Evolutionary conservation across 2,113 vertebrate species (phyloP), one percentile per base, ranked within the genome.

Genomic region (Chunga burmeisteri): DNA sequence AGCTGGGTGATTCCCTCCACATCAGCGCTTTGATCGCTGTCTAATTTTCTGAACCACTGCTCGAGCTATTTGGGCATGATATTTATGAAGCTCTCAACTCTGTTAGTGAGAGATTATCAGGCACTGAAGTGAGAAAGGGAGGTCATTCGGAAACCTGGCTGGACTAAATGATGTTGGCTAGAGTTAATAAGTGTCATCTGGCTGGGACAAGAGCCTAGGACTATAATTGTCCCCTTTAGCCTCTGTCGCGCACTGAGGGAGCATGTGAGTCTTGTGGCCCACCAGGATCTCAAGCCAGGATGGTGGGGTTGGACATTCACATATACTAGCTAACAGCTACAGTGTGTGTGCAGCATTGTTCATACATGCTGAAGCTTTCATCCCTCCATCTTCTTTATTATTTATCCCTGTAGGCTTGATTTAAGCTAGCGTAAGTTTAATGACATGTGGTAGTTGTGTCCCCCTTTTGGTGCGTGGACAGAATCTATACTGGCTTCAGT

Each of bases 371-470:
- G 10, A 42, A 91, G 44, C 72, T 59, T 23, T 53, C 63, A 53
- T 36, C 53, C 42, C 27, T 72, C 55, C 15, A 1, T 72, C 30
- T 49, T 46, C 62, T 30, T 22, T 11, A 0, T 78, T 46, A 3
- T 74, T 90, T 46, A 44, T 58, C 68, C 47, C 47, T 78, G 8
- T 46, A 42, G 75, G 61, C 42, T 92, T 81, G 42, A 23, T 29
- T 36, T 8, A 6, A 92, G 30, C 40, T 26, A 49, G 66, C 2
- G 0, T 1, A 7, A 8, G 10, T 66, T 66, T 2, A 13, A 42
- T 58, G 53, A 9, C 13, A 1, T 0, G 4, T 52, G 55, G 59
- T 8, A 12, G 20, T 73, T 1, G 0, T 27, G 46, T 66, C 27
- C 18, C 13, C 21, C 2, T 74, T 66, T 23, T 61, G 17, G 74